These are phyloP conservation scores for Epirrita christyi DNA, from an alignment of 2,888 invertebrate species.

Conservation along the genomic window DNA sequence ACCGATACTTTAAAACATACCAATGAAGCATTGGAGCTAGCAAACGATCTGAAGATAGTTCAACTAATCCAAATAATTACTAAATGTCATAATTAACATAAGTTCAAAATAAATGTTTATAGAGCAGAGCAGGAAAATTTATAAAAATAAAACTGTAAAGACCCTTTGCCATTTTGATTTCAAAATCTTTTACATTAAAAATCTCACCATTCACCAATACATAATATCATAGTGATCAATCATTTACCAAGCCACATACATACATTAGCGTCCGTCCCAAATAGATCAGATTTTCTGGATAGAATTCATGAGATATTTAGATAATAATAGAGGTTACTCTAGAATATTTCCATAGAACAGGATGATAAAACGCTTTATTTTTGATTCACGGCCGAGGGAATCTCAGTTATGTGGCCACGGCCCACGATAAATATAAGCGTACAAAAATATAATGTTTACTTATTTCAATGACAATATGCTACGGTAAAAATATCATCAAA, in stretches of 20 bases:
- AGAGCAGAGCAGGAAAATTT: too few species aligned
- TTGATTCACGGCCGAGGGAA: slow-evolving; percentile 29
- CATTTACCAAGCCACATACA: slow-evolving; percentile 4
- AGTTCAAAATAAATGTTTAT: too few species aligned
- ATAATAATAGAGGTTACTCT: slow-evolving; percentile 5
- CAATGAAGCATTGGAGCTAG: too few species aligned
- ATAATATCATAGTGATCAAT: slow-evolving; percentile 4
- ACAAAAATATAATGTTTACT: slow-evolving; percentile 32
- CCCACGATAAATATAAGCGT: slow-evolving; percentile 26
- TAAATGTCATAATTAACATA: too few species aligned
- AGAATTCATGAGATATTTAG: slow-evolving; percentile 3
- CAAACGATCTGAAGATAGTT: too few species aligned
- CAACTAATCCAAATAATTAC: too few species aligned
- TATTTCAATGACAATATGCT: slow-evolving; percentile 32
- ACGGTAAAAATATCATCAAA: slow-evolving; percentile 20
- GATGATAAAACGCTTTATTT: slow-evolving; percentile 27
- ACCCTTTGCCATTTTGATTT: too few species aligned
- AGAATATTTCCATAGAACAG: slow-evolving; percentile 21
- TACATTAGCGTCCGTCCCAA: background rate
- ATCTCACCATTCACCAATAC: background rate
- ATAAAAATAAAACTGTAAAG: too few species aligned
- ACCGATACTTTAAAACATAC: too few species aligned
- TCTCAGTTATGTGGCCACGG: slow-evolving; percentile 29
- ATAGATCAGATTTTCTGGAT: slow-evolving; percentile 3
- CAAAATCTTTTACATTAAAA: too few species aligned